Base-by-base conservation (phyloP, 2,113 vertebrate genomes). In the Cryptomyrus ogoouensis region DNA sequence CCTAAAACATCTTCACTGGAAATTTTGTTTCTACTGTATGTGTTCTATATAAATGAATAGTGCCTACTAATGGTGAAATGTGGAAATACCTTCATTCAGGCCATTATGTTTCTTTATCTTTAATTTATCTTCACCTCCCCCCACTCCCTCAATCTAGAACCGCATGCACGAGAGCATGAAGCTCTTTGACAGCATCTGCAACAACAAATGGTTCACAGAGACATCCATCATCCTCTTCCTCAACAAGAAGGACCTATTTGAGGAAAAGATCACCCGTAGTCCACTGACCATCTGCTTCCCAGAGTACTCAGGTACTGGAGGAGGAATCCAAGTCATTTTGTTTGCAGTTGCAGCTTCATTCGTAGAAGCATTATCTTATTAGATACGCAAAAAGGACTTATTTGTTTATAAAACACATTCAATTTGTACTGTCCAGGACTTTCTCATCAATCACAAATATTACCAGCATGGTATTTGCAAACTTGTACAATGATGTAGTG, bases 81-180 rank as follows among this genome's bases (percentile, higher is more conserved):
- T 83, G 21, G 31, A 42, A 39, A 83, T 5, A 80, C 47, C 31
- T 89, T 80, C 31, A n/a, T 31, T 21, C 42, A 12, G 62, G 17
- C 13, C 46, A 31, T 88, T 74, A 47, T 47, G 24, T 42, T 19
- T 80, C 66, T 83, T 52, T 17, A 27, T 42, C 39, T 80, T 15
- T 70, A 15, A 24, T 89, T 46, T 24, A 56, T 56, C 86, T 88
- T 42, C 5, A 52, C 66, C 9, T 47, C 19, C 9, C 8, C 27
- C 50, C n/a, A 21, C n/a, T 56, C 0, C 88, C 87, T 83, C 84
- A 89, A 77, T 8, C 74, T 92, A 99, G 98, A 99, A 99, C 91
- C 98, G 98, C 31, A 99, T 99, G 98, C 98, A 99, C 0, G 98
- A 99, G 94, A 99, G 98, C 96, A 99, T 99, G 98, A 99, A 99